A percentile compares a stretch with the other conserved stretches of the same genome.
Conservation (phyloP, 2,797 vertebrate genomes). For the Carcharodon carcharias region DNA sequence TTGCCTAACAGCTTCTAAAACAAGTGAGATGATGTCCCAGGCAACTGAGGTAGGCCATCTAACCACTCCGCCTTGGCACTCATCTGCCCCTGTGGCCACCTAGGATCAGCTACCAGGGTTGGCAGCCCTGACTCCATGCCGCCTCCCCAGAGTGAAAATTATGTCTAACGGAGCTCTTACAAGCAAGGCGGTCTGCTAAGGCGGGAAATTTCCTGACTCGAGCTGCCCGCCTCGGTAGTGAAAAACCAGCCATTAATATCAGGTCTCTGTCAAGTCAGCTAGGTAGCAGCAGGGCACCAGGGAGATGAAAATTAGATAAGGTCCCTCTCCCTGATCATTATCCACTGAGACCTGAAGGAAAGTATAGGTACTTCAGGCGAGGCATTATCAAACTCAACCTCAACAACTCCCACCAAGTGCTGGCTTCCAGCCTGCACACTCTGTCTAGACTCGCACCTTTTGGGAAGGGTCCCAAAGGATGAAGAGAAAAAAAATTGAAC, state of each 20-base stretch:
- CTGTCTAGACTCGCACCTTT: neutral
- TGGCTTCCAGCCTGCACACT: too few relatives aligned
- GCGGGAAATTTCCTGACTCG: neutral
- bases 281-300: neutral
- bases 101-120: neutral
- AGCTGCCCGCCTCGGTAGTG: neutral
- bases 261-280: neutral
- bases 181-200: neutral
- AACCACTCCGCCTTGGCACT: neutral
- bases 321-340: neutral
- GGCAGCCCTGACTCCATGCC: neutral
- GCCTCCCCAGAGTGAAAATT: neutral
- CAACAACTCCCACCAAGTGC: neutral
- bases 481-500: neutral
- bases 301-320: neutral
- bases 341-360: neutral
- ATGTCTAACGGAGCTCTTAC: neutral
- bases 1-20: neutral
- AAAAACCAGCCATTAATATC: neutral
- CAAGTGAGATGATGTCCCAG: neutral
- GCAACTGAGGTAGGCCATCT: neutral
- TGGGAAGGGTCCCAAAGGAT: neutral
- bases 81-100: too few relatives aligned
- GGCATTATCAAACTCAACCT: neutral
- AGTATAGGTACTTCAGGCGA: neutral